A percentile compares a stretch with the other conserved stretches of the same genome.
phyloP scores from a whole-genome alignment of 2,797 vertebrate species.

The Acomys russatus region DNA sequence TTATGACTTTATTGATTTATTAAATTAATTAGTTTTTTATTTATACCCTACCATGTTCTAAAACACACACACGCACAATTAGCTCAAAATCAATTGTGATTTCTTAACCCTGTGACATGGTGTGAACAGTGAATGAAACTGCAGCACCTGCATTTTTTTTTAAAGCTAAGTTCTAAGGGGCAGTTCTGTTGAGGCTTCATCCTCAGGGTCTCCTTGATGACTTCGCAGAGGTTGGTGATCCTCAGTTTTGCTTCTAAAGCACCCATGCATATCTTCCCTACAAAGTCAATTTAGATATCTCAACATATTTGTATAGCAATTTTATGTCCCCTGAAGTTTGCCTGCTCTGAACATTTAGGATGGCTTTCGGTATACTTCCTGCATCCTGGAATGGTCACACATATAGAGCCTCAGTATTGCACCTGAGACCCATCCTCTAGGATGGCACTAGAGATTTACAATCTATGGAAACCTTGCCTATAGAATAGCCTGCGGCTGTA shows the following conservation, averaged over 20 bases:
- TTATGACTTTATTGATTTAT: slow-evolving; percentile 70
- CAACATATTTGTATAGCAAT: too few relatives aligned
- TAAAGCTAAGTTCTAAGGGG: neutral
- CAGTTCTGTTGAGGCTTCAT: neutral
- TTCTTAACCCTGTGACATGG: neutral
- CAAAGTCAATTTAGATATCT: neutral
- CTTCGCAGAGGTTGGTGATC: neutral
- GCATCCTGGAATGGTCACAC: neutral
- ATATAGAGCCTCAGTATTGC: neutral
- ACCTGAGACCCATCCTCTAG: neutral
- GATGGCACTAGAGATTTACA: neutral
- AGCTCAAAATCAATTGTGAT: slow-evolving; percentile 21
- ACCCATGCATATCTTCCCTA: neutral
- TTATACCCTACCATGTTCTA: slow-evolving; percentile 34
- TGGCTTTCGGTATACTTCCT: neutral
- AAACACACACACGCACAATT: neutral
- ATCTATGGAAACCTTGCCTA: neutral
- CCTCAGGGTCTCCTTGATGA: neutral
- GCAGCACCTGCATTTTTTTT: neutral
- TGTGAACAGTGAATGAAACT: neutral
- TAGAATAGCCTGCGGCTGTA: neutral
- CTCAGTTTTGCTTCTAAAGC: neutral
- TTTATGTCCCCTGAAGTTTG: neutral
- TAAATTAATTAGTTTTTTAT: slow-evolving; percentile 63
- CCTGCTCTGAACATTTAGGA: neutral